Evolutionary conservation across 1,140 invertebrate species (phyloP).

Genomic region (Atta colombica): DNA sequence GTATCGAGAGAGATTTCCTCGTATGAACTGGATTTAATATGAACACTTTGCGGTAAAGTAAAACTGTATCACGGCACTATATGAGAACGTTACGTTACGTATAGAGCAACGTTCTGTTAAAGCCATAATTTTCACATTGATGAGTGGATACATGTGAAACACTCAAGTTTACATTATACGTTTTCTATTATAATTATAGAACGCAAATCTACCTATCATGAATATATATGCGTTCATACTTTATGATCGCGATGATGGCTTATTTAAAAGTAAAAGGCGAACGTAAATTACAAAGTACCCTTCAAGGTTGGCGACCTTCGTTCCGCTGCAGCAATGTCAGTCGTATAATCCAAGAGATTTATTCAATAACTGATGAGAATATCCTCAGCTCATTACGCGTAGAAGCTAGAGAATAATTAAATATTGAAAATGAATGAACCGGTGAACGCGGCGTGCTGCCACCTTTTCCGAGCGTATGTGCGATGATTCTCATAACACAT

Average conservation of each 20-base stretch:
- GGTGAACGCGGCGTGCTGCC: not conserved
- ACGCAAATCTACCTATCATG: no score
- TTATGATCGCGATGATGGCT: constrained; percentile 11
- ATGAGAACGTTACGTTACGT: not conserved
- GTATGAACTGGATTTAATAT: not conserved
- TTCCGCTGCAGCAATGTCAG: constrained; percentile 19
- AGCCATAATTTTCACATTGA: not conserved
- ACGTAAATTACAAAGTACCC: not conserved
- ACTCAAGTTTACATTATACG: not conserved
- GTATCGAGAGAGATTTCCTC: not conserved
- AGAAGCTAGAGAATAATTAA: constrained; percentile 18
- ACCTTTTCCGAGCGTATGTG: constrained; percentile 9
- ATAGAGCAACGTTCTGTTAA: not conserved
- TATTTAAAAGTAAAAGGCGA: constrained; percentile 48
- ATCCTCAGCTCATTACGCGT: constrained; percentile 25
- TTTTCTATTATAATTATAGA: constrained; percentile 10
- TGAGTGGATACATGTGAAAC: not conserved
- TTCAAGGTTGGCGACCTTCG: constrained; percentile 27
- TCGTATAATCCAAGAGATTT: constrained; percentile 29
- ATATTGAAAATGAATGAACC: constrained; percentile 45
- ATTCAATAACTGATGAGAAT: constrained; percentile 31
- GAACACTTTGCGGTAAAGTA: not conserved
- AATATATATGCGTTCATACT: not conserved
- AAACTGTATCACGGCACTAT: not conserved
- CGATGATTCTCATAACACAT: constrained; percentile 30